Evolutionary conservation across 2,797 vertebrate species (phyloP), one percentile per base, ranked within the genome.

Genomic region (Prionace glauca): DNA sequence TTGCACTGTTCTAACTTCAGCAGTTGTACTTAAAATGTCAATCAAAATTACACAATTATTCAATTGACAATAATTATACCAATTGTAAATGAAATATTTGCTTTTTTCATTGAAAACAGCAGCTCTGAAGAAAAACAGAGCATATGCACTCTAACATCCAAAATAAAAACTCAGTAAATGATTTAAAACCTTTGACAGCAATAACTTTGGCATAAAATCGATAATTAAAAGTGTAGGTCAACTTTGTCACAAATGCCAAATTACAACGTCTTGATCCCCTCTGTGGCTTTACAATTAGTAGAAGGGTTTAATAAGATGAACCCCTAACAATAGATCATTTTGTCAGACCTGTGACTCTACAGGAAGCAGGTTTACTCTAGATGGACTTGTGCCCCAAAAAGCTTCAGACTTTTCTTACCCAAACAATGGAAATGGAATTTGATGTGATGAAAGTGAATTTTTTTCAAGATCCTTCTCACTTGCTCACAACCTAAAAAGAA

Each of bases 401-500:
- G 69, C 32, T 60, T 74, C 26, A 36, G 26, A 74, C 74, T 74
- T 95, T 77, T 95, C 99, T 99, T 98, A 99, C 99, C 98, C 97
- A 97, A 97, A 97, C 97, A 98, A 97, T 97, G 98, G 98, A 97
- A 98, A 98, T 98, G 98, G 98, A 98, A 99, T 98, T 98, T 97
- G 97, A 97, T 98, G 98, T 97, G 98, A 98, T 96, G 98, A 98
- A 97, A 98, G 98, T 97, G 98, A 98, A 98, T 98, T 98, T 98
- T 77, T 98, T 96, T 97, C 97, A 97, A 98, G 98, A 98, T 97
- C 98, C 98, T 97, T 98, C 98, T 98, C 98, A 99, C 98, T 98
- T 98, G 99, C 98, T 97, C 98, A 98, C 98, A 98, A 99, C 99
- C 99, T 99, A 98, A 97, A 99, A 99, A 98, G 98, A 98, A 99